A percentile compares a stretch with the other conserved stretches of the same genome.
These are phyloP conservation scores for Corapipo altera DNA, from an alignment of 2,113 vertebrate species.

Conservation along the genomic window DNA sequence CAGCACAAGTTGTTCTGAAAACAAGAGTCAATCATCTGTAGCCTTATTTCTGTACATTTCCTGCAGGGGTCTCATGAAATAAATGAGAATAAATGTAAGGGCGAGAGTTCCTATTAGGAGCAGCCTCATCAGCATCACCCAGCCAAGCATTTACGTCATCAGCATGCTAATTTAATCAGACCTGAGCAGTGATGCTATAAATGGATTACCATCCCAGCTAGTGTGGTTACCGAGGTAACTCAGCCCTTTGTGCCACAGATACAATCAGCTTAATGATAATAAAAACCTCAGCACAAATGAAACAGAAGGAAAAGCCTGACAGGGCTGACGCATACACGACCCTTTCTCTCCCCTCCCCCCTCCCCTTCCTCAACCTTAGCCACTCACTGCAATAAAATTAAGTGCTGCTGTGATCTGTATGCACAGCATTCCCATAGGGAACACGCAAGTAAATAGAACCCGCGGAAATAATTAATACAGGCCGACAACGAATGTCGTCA, in stretches of 20 bases:
- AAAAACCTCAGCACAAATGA: slow-evolving; percentile 66
- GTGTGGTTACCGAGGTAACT: slow-evolving; percentile 78
- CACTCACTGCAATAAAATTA: slow-evolving; percentile 50
- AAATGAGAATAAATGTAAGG: slow-evolving; percentile 54
- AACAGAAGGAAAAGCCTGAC: slow-evolving; percentile 64
- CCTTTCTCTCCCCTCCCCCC: slow-evolving; percentile 18
- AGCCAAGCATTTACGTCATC: slow-evolving; percentile 63
- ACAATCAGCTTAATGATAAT: slow-evolving; percentile 72
- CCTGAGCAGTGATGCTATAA: slow-evolving; percentile 63
- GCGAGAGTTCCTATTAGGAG: slow-evolving; percentile 57
- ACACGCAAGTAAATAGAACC: slow-evolving; percentile 27
- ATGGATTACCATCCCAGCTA: slow-evolving; percentile 70
- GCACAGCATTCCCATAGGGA: slow-evolving; percentile 52
- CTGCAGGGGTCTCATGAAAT: slow-evolving; percentile 53
- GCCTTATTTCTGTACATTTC: slow-evolving; percentile 47
- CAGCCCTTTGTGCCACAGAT: slow-evolving; percentile 69
- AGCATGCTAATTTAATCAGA: slow-evolving; percentile 75
- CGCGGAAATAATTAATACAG: slow-evolving; percentile 54
- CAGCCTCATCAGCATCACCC: slow-evolving; percentile 64
- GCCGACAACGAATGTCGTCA: slow-evolving; percentile 29
- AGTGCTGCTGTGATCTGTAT: slow-evolving; percentile 50
- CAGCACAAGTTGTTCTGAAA: slow-evolving; percentile 38
- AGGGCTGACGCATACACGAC: slow-evolving; percentile 46
- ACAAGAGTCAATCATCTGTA: slow-evolving; percentile 45
- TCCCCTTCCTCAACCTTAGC: slow-evolving; percentile 4